Percentiles rank a stretch among this genome's conserved stretches.
phyloP scores from a whole-genome alignment of 2,797 vertebrate genomes.

The Leuciscus waleckii region DNA sequence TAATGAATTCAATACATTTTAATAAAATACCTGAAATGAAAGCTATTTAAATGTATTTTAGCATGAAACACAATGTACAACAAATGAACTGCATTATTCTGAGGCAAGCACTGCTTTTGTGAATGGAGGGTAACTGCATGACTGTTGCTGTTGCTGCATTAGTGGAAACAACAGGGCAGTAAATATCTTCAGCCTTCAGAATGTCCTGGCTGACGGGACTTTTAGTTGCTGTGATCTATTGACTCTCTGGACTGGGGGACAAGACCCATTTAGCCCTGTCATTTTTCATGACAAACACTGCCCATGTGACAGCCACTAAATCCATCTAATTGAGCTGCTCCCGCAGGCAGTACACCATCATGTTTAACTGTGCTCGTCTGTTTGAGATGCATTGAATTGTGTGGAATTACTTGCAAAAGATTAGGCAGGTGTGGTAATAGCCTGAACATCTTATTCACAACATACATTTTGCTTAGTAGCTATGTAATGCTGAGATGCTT shows the following conservation, averaged over 20 bases:
- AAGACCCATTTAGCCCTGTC: conserved; percentile 82
- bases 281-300: conserved; percentile 84
- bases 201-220: conserved; percentile 74
- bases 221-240: conserved; percentile 81
- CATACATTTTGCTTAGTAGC: conserved; percentile 25
- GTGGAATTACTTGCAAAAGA: conserved; percentile 43
- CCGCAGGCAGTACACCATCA: conserved; percentile 58
- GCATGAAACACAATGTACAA: background rate
- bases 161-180: conserved; percentile 65
- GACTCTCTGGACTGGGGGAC: conserved; percentile 76
- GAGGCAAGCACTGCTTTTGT: background rate
- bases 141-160: conserved; percentile 49
- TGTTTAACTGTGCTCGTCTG: conserved; percentile 40
- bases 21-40: background rate
- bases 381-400: conserved; percentile 33
- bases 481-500: conserved; percentile 6
- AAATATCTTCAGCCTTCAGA: conserved; percentile 71
- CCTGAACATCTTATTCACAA: conserved; percentile 18
- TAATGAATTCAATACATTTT: background rate
- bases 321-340: conserved; percentile 75
- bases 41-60: background rate
- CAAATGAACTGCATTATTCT: background rate
- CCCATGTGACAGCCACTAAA: conserved; percentile 77
- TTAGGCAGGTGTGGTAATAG: conserved; percentile 50
- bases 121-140: conserved; percentile 12